Conservation (phyloP, 2,113 vertebrate species). For the Scytalopus superciliaris region DNA sequence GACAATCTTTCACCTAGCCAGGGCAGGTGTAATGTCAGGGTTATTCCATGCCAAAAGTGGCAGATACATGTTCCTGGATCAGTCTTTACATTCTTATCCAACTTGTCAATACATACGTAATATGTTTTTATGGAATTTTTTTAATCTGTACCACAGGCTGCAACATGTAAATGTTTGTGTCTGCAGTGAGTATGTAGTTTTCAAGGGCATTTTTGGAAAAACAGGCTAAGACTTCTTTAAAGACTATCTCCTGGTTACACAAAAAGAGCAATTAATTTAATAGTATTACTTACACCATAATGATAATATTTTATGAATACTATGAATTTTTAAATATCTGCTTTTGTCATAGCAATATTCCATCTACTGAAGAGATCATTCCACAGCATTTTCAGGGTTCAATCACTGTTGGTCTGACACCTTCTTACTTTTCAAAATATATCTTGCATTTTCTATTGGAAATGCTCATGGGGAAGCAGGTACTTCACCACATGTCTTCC, state of each 20-base stretch:
- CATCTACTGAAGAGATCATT: background rate
- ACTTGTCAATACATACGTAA: slow-evolving; percentile 27
- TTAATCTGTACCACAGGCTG: slow-evolving; percentile 26
- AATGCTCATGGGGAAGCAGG: background rate
- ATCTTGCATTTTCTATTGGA: background rate
- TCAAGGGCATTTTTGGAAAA: slow-evolving; percentile 42
- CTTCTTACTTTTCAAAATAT: background rate
- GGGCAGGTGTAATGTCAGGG: slow-evolving; percentile 14
- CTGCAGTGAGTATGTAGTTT: background rate
- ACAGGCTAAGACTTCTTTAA: background rate
- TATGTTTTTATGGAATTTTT: slow-evolving; percentile 32
- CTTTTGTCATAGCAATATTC: background rate
- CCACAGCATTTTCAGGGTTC: background rate
- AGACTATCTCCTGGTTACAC: background rate
- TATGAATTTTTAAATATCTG: background rate
- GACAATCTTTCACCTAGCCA: slow-evolving; percentile 28
- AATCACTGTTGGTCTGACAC: background rate
- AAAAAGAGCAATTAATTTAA: background rate
- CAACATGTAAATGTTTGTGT: slow-evolving; percentile 49
- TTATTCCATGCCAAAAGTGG: slow-evolving; percentile 17
- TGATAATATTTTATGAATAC: background rate
- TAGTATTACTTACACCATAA: background rate
- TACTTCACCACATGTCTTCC: background rate
- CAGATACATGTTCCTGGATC: slow-evolving; percentile 26
- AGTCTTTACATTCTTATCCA: slow-evolving; percentile 44